Conservation (phyloP, 1,140 invertebrate genomes). For the Chelonus insularis region DNA sequence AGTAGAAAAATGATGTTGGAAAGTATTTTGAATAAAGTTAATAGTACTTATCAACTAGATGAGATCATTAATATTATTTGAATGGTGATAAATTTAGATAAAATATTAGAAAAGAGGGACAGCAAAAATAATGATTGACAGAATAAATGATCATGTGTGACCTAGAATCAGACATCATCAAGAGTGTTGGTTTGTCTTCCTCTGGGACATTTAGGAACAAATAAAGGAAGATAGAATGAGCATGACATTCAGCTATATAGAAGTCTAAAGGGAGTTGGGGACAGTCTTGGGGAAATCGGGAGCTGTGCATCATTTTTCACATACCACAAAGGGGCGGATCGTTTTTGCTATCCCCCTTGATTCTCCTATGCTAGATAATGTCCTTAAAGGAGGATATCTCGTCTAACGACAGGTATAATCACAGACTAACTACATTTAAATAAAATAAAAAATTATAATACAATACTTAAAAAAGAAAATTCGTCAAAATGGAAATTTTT, state of each 20-base stretch:
- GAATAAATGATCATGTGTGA: slow-evolving; percentile 24
- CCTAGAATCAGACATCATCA: slow-evolving; percentile 23
- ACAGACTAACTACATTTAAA: background rate
- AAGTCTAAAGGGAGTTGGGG: slow-evolving; percentile 26
- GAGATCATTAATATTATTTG: background rate
- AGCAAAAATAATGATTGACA: slow-evolving; percentile 18
- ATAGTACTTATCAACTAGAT: background rate
- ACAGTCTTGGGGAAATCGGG: slow-evolving; percentile 27
- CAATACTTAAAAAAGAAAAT: background rate
- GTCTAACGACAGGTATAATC: slow-evolving; percentile 39
- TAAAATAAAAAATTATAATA: background rate
- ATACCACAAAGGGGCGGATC: slow-evolving; percentile 56
- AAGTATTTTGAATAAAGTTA: background rate
- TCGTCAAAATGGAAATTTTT: background rate
- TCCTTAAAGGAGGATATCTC: slow-evolving; percentile 59
- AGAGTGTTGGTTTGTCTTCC: slow-evolving; percentile 37
- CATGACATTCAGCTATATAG: background rate
- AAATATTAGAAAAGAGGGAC: background rate
- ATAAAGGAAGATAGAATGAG: slow-evolving; percentile 5
- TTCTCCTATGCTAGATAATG: slow-evolving; percentile 53
- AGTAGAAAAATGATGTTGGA: slow-evolving; percentile 7
- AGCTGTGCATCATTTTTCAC: slow-evolving; percentile 60
- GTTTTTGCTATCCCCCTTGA: slow-evolving; percentile 51
- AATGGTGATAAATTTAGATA: background rate
- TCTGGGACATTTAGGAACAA: slow-evolving; percentile 45